Conservation (phyloP, 2,888 invertebrate genomes). For the Charanyca ferruginea region DNA sequence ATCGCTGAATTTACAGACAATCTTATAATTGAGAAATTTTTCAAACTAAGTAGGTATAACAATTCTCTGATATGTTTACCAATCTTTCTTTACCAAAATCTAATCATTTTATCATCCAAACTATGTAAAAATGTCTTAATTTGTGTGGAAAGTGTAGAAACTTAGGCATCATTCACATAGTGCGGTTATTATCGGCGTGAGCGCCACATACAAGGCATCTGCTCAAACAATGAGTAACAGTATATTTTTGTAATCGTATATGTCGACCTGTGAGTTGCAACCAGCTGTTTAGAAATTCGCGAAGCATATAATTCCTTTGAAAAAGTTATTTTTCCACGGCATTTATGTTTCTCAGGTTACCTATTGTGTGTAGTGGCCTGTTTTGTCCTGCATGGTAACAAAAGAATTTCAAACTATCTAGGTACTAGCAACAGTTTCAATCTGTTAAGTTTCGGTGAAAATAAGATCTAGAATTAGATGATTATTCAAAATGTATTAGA, state of each 20-base stretch:
- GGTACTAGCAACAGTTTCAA: no score
- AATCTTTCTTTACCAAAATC: background rate
- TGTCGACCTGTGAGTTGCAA: constrained; percentile 24
- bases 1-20: no score
- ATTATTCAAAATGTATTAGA: constrained; percentile 15
- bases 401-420: background rate
- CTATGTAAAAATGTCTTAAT: background rate
- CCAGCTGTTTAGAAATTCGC: constrained; percentile 30
- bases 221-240: constrained; percentile 61
- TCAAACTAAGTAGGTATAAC: no score
- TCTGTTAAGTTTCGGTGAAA: background rate
- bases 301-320: constrained; percentile 16
- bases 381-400: background rate
- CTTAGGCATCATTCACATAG: constrained; percentile 16
- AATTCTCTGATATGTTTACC: no score
- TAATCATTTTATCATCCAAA: background rate
- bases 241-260: constrained; percentile 47
- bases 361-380: background rate
- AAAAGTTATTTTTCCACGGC: constrained; percentile 8
- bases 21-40: no score
- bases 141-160: background rate
- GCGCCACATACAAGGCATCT: constrained; percentile 59
- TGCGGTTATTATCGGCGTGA: constrained; percentile 32
- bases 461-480: constrained; percentile 7
- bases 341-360: constrained; percentile 19